Evolutionary conservation across 2,888 invertebrate species (phyloP).

Genomic region (Linyphia triangularis): DNA sequence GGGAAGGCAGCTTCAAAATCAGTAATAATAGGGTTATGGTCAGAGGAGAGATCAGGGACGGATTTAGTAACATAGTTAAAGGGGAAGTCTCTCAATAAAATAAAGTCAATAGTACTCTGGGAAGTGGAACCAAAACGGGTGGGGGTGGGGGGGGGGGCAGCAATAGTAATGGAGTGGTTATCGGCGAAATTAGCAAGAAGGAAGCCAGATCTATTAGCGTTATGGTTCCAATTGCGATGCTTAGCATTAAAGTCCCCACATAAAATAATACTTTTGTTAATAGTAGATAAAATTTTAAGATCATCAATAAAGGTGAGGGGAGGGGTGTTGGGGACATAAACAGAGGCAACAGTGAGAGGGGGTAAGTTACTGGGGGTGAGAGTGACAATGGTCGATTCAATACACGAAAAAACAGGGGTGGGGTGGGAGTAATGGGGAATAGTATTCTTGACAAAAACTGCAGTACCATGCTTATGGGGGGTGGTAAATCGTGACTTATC

Average conservation of each 20-base stretch:
- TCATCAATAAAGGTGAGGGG: too few relatives aligned
- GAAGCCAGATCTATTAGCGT: background rate
- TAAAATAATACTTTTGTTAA: background rate
- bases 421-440: too few relatives aligned
- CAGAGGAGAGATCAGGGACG: background rate
- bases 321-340: too few relatives aligned
- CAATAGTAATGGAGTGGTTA: background rate
- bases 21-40: background rate
- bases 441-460: too few relatives aligned
- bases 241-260: background rate
- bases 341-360: too few relatives aligned
- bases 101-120: background rate
- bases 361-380: too few relatives aligned
- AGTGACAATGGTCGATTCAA: too few relatives aligned
- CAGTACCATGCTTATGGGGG: too few relatives aligned
- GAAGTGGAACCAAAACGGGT: background rate
- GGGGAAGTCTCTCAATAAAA: background rate
- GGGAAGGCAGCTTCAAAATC: background rate
- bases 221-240: background rate
- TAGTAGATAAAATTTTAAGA: too few relatives aligned
- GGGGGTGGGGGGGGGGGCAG: background rate
- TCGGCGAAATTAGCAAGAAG: background rate
- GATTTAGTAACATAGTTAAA: background rate
- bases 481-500: too few relatives aligned
- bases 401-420: too few relatives aligned